These are phyloP conservation scores for Oxyruncus cristatus DNA, from an alignment of 2,113 vertebrate genomes.

Conservation along the genomic window DNA sequence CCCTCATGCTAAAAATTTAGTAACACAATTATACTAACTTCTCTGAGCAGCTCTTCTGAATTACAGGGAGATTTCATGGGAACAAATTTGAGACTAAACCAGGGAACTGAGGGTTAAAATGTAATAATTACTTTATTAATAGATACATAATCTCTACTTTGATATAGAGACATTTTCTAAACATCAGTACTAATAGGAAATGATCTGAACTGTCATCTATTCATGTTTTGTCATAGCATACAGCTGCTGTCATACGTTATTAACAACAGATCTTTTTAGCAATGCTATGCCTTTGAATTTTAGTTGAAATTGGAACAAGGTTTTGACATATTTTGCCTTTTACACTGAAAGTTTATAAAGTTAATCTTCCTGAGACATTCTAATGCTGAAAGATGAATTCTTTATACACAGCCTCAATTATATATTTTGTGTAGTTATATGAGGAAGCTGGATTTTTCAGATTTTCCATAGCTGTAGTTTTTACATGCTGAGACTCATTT, in stretches of 20 bases:
- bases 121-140: background rate
- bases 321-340: conserved; percentile 33
- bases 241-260: background rate
- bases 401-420: background rate
- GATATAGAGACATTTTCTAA: conserved; percentile 33
- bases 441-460: background rate
- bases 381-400: background rate
- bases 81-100: background rate
- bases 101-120: conserved; percentile 22
- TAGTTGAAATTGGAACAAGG: background rate
- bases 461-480: conserved; percentile 1
- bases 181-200: background rate
- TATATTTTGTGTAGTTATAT: background rate
- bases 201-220: background rate
- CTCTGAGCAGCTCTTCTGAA: background rate
- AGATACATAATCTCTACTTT: background rate
- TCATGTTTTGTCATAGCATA: conserved; percentile 10
- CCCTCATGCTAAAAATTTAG: background rate
- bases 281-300: background rate
- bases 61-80: conserved; percentile 8
- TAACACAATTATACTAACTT: background rate
- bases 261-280: conserved; percentile 5
- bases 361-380: background rate
- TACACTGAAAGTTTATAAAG: background rate
- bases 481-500: background rate